phyloP scores from a whole-genome alignment of 2,888 invertebrate genomes.

The Ametastegia equiseti region DNA sequence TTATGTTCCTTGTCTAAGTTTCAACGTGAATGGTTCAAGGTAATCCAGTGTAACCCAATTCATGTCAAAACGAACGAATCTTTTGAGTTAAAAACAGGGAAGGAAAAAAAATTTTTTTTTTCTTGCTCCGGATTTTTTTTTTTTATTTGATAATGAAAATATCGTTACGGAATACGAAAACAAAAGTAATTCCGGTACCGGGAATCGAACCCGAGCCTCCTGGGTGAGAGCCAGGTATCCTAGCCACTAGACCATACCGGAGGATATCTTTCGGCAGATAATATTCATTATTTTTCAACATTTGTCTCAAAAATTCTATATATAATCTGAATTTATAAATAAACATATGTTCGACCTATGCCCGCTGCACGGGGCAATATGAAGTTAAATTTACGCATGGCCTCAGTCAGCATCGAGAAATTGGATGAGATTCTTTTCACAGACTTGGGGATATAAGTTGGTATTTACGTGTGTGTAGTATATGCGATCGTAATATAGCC shows the following conservation, averaged over 20 bases:
- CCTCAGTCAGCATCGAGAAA: not conserved
- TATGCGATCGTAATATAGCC: not conserved
- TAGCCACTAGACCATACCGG: conserved; percentile 81
- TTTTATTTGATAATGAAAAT: not conserved
- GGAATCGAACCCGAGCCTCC: conserved; percentile 82
- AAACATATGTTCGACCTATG: not conserved
- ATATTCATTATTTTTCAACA: no score
- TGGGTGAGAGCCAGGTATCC: conserved; percentile 82
- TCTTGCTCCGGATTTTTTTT: not conserved
- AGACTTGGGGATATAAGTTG: no score
- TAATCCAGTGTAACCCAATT: no score
- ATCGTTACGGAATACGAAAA: not conserved
- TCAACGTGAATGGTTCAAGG: no score
- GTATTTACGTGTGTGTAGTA: no score
- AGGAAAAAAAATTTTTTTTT: no score
- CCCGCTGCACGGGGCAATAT: not conserved
- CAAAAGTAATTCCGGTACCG: conserved; percentile 77
- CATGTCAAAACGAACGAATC: no score
- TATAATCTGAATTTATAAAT: conserved; percentile 5
- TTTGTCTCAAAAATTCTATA: not conserved
- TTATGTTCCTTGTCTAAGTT: no score
- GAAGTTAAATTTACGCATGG: not conserved
- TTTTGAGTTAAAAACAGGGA: no score
- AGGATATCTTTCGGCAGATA: no score
- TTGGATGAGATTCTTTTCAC: not conserved